Percentiles rank a stretch among this genome's conserved stretches.
These are phyloP conservation scores for Cheilosia urbana DNA, from an alignment of 2,888 invertebrate genomes.

Conservation along the genomic window DNA sequence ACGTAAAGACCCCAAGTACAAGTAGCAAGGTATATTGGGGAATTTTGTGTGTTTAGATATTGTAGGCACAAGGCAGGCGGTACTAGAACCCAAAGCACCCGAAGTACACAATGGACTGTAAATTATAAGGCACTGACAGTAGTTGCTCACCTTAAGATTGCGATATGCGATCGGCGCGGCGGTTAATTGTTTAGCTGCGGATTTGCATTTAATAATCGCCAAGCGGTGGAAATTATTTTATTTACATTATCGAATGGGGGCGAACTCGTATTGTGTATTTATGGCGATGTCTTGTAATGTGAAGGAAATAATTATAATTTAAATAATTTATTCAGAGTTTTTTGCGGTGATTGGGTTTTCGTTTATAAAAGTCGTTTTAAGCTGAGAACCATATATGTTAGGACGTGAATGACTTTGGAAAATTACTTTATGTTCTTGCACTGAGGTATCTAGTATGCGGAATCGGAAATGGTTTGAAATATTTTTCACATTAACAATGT, in stretches of 20 bases:
- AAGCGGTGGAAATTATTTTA: conserved; percentile 28
- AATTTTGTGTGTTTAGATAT: conserved; percentile 19
- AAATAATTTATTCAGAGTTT: conserved; percentile 31
- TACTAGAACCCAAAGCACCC: neutral
- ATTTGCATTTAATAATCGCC: conserved; percentile 46
- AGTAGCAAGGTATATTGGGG: conserved; percentile 5
- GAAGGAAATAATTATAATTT: conserved; percentile 43
- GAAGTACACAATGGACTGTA: neutral
- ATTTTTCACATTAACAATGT: too few relatives aligned
- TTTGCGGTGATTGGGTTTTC: conserved; percentile 9
- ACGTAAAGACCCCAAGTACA: conserved; percentile 35
- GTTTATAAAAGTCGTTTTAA: conserved; percentile 23
- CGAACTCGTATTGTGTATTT: conserved; percentile 47
- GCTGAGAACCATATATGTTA: conserved; percentile 25
- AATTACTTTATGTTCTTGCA: conserved; percentile 7
- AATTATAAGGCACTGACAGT: conserved; percentile 13
- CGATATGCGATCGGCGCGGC: conserved; percentile 40
- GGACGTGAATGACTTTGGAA: neutral
- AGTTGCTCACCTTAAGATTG: conserved; percentile 71
- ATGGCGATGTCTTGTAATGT: conserved; percentile 41
- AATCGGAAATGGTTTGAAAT: conserved; percentile 1
- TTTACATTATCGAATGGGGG: conserved; percentile 54
- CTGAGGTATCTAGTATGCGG: neutral
- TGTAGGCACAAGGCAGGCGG: neutral
- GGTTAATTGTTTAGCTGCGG: conserved; percentile 54